phyloP scores from a whole-genome alignment of 2,888 invertebrate species.

The Cordilura impudica region DNA sequence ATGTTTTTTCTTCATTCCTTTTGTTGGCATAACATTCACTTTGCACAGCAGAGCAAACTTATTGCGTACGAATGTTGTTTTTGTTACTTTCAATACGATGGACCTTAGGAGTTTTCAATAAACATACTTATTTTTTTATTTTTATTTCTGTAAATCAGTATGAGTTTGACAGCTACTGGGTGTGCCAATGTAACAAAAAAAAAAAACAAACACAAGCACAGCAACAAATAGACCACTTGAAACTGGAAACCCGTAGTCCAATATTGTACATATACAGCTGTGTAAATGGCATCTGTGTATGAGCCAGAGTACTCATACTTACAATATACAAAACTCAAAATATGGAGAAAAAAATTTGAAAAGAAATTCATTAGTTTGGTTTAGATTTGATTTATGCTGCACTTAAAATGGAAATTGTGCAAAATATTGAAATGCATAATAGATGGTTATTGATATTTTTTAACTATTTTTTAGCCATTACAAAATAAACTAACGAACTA shows the following conservation, averaged over 20 bases:
- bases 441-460: conserved; percentile 64
- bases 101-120: conserved; percentile 13
- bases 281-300: conserved; percentile 43
- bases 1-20: conserved; percentile 43
- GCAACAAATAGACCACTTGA: conserved; percentile 9
- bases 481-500: conserved; percentile 11
- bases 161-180: conserved; percentile 50
- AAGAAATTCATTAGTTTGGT: conserved; percentile 62
- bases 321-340: conserved; percentile 36
- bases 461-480: conserved; percentile 34
- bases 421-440: conserved; percentile 65
- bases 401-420: conserved; percentile 64
- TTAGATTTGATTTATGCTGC: conserved; percentile 65
- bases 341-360: conserved; percentile 41
- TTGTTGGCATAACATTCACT: conserved; percentile 44
- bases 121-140: background rate
- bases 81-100: conserved; percentile 4
- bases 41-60: background rate
- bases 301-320: conserved; percentile 26
- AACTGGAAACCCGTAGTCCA: conserved; percentile 13
- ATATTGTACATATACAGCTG: conserved; percentile 30
- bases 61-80: conserved; percentile 24
- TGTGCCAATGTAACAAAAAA: conserved; percentile 33
- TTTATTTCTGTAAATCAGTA: conserved; percentile 21
- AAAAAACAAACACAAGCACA: conserved; percentile 11